Conservation (phyloP, 2,113 vertebrate genomes). For the Solea solea region DNA sequence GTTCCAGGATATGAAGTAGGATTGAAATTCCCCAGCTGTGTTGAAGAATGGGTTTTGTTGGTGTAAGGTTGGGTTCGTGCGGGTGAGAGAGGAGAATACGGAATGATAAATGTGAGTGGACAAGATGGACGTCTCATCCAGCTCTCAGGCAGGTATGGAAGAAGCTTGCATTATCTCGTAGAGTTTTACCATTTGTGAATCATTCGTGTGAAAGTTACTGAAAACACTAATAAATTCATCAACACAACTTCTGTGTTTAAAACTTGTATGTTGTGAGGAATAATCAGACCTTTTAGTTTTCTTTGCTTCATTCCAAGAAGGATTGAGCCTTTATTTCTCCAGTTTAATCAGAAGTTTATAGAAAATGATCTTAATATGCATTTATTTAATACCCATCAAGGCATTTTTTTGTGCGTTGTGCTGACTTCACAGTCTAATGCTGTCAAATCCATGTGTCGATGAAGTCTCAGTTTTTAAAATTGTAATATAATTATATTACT, state of each 20-base stretch:
- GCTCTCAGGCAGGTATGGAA: slow-evolving; percentile 65
- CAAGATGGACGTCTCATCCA: slow-evolving; percentile 38
- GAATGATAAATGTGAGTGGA: slow-evolving; percentile 58
- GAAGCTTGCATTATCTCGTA: slow-evolving; percentile 50
- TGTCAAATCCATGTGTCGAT: slow-evolving; percentile 53
- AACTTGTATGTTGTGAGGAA: not conserved
- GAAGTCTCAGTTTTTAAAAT: slow-evolving; percentile 56
- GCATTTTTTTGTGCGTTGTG: slow-evolving; percentile 31
- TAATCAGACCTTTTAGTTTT: not conserved
- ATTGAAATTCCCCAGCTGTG: slow-evolving; percentile 74
- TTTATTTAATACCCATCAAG: slow-evolving; percentile 34
- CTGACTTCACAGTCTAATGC: slow-evolving; percentile 47
- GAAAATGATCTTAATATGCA: slow-evolving; percentile 50
- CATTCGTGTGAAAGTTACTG: no score
- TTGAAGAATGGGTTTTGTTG: slow-evolving; percentile 55
- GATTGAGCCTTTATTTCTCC: slow-evolving; percentile 24
- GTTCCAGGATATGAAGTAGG: slow-evolving; percentile 73
- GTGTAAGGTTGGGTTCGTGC: slow-evolving; percentile 52
- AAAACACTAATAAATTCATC: no score
- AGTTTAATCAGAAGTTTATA: slow-evolving; percentile 65
- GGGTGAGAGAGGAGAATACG: slow-evolving; percentile 70
- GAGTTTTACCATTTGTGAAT: slow-evolving; percentile 4
- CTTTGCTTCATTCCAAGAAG: not conserved
- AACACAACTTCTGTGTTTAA: no score
- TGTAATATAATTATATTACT: slow-evolving; percentile 62